Percentiles rank a stretch among this genome's conserved stretches.
Evolutionary conservation across 2,888 invertebrate genomes (phyloP).

Genomic region (Cheilosia soror): DNA sequence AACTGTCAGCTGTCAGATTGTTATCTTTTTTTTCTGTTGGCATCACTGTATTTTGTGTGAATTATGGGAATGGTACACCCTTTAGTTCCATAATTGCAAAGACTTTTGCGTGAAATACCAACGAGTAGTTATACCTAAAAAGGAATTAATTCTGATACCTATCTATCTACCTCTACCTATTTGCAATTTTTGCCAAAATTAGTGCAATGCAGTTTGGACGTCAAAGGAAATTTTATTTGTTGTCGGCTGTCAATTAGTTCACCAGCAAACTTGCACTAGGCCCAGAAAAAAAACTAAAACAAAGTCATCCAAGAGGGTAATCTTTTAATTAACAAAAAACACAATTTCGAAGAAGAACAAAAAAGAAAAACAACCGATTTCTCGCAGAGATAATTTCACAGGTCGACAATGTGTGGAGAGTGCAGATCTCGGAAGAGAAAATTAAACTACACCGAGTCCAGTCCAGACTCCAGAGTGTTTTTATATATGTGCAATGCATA

Average conservation of each 20-base stretch:
- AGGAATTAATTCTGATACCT: too few relatives aligned
- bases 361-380: slow-evolving; percentile 34
- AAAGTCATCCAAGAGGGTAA: slow-evolving; percentile 22
- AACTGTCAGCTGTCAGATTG: too few relatives aligned
- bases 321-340: slow-evolving; percentile 69
- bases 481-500: neutral
- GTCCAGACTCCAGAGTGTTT: too few relatives aligned
- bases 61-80: too few relatives aligned
- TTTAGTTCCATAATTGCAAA: too few relatives aligned
- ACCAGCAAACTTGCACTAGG: slow-evolving; percentile 1
- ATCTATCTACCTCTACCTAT: too few relatives aligned
- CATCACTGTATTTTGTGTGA: too few relatives aligned
- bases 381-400: slow-evolving; percentile 57
- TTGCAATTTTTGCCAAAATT: neutral
- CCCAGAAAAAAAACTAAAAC: neutral
- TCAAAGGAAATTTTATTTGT: slow-evolving; percentile 15
- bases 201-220: slow-evolving; percentile 26
- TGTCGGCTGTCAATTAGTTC: slow-evolving; percentile 14
- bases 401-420: slow-evolving; percentile 26
- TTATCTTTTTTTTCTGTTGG: too few relatives aligned
- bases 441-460: neutral
- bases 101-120: too few relatives aligned
- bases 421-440: slow-evolving; percentile 11
- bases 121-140: too few relatives aligned
- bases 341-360: slow-evolving; percentile 35